These are phyloP conservation scores for Parazoanthus atlanticus DNA, from an alignment of 92 coral and sea anemone genomes.

Conservation along the genomic window DNA sequence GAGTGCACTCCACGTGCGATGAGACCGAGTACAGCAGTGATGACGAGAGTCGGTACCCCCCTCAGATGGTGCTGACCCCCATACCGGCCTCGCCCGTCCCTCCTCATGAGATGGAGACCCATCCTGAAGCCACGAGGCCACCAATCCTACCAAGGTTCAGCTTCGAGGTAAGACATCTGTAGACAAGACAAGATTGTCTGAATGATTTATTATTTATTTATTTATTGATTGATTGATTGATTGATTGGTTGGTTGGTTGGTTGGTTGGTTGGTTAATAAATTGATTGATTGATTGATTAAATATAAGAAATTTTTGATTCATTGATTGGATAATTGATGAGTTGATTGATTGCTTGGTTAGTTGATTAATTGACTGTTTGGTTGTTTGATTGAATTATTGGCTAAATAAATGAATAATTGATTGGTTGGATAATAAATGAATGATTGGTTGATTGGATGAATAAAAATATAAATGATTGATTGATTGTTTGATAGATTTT, in stretches of 20 bases:
- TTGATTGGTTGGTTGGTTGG: background rate
- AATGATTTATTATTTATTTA: background rate
- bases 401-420: too few relatives aligned
- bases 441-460: background rate
- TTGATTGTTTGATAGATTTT: too few relatives aligned
- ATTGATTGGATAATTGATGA: too few relatives aligned
- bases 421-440: background rate
- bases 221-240: too few relatives aligned
- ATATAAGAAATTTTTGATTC: too few relatives aligned
- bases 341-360: too few relatives aligned
- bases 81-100: constrained; percentile 81
- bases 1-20: constrained; percentile 57
- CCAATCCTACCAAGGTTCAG: constrained; percentile 78
- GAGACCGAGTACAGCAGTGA: constrained; percentile 78
- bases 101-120: constrained; percentile 57
- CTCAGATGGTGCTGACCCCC: constrained; percentile 94
- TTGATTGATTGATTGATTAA: too few relatives aligned
- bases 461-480: too few relatives aligned
- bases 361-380: background rate
- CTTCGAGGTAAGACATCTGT: constrained; percentile 63
- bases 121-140: constrained; percentile 52
- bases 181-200: background rate
- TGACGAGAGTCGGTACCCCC: constrained; percentile 86
- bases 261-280: background rate
- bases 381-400: background rate